phyloP scores from a whole-genome alignment of 2,888 invertebrate genomes.

The Portevinia maculata region DNA sequence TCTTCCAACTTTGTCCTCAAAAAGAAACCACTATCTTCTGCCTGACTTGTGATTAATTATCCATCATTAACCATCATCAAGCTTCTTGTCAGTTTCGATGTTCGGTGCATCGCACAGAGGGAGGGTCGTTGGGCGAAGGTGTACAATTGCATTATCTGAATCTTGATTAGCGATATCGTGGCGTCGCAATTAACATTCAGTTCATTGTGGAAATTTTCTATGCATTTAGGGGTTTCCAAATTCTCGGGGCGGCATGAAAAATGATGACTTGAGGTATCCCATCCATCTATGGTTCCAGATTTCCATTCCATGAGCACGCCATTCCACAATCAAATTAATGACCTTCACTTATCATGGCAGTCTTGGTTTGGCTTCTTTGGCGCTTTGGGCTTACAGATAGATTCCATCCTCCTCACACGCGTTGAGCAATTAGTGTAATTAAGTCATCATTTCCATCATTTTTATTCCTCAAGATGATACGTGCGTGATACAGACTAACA shows the following conservation, averaged over 20 bases:
- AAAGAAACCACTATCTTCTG: slow-evolving; percentile 4
- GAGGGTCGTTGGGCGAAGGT: slow-evolving; percentile 30
- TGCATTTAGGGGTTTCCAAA: slow-evolving; percentile 14
- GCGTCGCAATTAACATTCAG: slow-evolving; percentile 66
- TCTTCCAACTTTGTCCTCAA: slow-evolving; percentile 14
- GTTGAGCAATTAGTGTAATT: slow-evolving; percentile 74
- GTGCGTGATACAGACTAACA: slow-evolving; percentile 52
- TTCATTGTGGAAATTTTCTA: slow-evolving; percentile 1
- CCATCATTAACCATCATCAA: slow-evolving; percentile 60
- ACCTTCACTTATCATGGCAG: slow-evolving; percentile 69
- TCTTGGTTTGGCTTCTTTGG: slow-evolving; percentile 41
- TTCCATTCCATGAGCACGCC: slow-evolving; percentile 36
- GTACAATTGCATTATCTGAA: slow-evolving; percentile 60
- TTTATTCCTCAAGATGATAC: slow-evolving; percentile 62
- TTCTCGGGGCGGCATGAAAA: slow-evolving; percentile 45
- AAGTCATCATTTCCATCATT: slow-evolving; percentile 73
- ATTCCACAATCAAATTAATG: slow-evolving; percentile 63
- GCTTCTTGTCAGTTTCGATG: slow-evolving; percentile 35
- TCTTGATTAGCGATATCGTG: slow-evolving; percentile 61
- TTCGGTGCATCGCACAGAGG: slow-evolving; percentile 34
- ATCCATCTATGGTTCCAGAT: slow-evolving; percentile 60
- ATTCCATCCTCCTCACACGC: slow-evolving; percentile 53
- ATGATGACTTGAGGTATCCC: slow-evolving; percentile 61
- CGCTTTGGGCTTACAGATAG: slow-evolving; percentile 44
- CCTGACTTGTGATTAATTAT: slow-evolving; percentile 59